phyloP scores from a whole-genome alignment of 1,140 invertebrate genomes.

The Agrypnia vestita region DNA sequence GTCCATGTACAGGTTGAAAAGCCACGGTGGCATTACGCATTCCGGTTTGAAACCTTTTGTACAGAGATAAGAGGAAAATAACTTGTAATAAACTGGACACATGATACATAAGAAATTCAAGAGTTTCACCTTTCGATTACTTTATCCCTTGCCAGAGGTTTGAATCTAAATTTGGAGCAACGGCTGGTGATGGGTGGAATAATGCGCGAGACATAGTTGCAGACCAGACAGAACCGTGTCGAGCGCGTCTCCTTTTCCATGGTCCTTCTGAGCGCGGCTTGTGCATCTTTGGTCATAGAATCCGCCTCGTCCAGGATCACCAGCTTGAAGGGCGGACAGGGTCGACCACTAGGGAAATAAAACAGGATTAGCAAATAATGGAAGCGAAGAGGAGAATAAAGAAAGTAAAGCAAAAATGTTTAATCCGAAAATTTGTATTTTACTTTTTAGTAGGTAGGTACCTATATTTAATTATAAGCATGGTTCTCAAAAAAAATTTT shows the following conservation, averaged over 20 bases:
- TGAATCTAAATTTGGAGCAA: slow-evolving; percentile 99
- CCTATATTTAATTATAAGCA: no score
- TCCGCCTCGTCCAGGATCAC: slow-evolving; percentile 99
- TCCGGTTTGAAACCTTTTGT: no score
- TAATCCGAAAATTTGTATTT: no score
- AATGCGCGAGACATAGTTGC: slow-evolving; percentile 98
- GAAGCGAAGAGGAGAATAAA: neutral
- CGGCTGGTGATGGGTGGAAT: slow-evolving; percentile 98
- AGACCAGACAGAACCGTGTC: slow-evolving; percentile 98
- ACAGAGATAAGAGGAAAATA: no score
- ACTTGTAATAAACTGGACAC: neutral
- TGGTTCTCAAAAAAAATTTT: no score
- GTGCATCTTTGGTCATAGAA: slow-evolving; percentile 96
- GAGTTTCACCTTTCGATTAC: slow-evolving; percentile 74
- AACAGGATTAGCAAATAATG: neutral
- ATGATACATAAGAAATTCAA: neutral
- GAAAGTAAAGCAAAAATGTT: no score
- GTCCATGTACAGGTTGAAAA: no score
- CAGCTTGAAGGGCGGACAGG: slow-evolving; percentile 96
- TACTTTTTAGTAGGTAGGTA: no score
- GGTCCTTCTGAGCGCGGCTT: slow-evolving; percentile 94
- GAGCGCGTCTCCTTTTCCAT: slow-evolving; percentile 98
- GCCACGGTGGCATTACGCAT: no score
- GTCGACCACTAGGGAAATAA: slow-evolving; percentile 78
- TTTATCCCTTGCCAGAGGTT: slow-evolving; percentile 85